These are phyloP conservation scores for Poeciliopsis infans DNA, from an alignment of 2,797 vertebrate genomes.

Conservation along the genomic window DNA sequence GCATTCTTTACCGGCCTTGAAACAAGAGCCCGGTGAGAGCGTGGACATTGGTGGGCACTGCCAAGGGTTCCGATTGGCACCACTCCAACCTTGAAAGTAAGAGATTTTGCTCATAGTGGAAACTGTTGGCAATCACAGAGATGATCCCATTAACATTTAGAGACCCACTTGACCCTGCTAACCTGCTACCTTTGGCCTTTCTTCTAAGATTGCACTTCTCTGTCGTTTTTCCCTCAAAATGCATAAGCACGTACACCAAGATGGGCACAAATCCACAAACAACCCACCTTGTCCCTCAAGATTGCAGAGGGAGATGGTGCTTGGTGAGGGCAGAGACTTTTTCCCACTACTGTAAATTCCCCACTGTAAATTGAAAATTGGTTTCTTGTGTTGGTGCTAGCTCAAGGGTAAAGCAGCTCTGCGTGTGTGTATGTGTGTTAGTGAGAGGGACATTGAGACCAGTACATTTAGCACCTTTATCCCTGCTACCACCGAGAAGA, in stretches of 20 bases:
- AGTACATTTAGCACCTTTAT: conserved; percentile 66
- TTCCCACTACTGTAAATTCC: too few relatives aligned
- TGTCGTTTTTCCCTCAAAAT: conserved; percentile 21
- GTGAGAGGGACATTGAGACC: conserved; percentile 23
- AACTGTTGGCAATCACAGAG: conserved; percentile 38
- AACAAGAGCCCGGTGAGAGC: conserved; percentile 79
- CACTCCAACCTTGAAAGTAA: conserved; percentile 45
- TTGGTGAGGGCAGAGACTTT: conserved; percentile 72
- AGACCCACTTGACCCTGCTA: conserved; percentile 22
- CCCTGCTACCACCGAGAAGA: conserved; percentile 54
- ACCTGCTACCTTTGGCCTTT: conserved; percentile 10
- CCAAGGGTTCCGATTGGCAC: conserved; percentile 55
- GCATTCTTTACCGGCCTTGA: conserved; percentile 79
- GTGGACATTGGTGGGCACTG: conserved; percentile 57
- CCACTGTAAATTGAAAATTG: conserved; percentile 82
- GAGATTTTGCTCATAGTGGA: conserved; percentile 41
- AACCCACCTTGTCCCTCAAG: conserved; percentile 42
- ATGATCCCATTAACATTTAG: conserved; percentile 43
- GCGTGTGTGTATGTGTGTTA: conserved; percentile 25
- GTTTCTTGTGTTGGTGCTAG: conserved; percentile 73
- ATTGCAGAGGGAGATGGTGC: conserved; percentile 59
- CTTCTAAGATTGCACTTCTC: conserved; percentile 11
- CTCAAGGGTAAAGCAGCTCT: conserved; percentile 55
- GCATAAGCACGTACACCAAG: conserved; percentile 24
- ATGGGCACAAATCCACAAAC: conserved; percentile 37